Evolutionary conservation across 2,113 vertebrate species (phyloP).

Genomic region (Myotis brandtii): DNA sequence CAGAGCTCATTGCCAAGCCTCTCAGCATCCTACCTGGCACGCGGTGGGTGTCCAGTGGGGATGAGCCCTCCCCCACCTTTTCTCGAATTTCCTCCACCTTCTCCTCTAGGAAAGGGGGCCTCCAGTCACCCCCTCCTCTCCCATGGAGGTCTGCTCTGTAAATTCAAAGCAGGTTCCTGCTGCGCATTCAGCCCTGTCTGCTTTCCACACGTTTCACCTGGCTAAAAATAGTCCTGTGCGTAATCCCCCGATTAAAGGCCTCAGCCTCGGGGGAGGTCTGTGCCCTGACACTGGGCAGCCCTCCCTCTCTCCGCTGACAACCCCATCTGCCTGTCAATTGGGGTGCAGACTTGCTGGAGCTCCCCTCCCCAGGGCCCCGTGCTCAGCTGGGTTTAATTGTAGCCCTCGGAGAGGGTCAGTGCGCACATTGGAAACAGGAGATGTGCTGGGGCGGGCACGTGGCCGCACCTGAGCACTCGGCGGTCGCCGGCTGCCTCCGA

Average conservation of each 20-base stretch:
- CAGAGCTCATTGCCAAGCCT: not conserved
- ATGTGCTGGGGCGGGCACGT: constrained; percentile 56
- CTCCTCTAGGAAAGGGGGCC: not conserved
- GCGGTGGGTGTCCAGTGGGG: not conserved
- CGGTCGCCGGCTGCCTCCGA: constrained; percentile 17
- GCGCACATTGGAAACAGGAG: constrained; percentile 80
- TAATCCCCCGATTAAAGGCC: constrained; percentile 82
- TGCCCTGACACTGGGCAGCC: constrained; percentile 78
- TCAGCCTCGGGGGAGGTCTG: constrained; percentile 80
- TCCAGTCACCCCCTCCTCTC: constrained; percentile 24
- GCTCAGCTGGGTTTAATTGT: constrained; percentile 83
- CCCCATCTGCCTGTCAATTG: constrained; percentile 82
- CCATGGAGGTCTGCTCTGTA: constrained; percentile 68
- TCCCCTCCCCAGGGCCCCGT: constrained; percentile 68
- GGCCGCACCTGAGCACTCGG: constrained; percentile 72
- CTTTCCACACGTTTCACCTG: constrained; percentile 83
- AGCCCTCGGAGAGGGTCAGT: constrained; percentile 75
- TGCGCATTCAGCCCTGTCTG: constrained; percentile 77
- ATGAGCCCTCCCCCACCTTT: not conserved
- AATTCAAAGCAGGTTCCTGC: constrained; percentile 82
- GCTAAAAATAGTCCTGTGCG: constrained; percentile 80
- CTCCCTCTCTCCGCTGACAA: constrained; percentile 83
- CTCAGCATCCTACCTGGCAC: not conserved
- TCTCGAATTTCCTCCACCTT: not conserved
- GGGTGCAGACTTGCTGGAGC: constrained; percentile 78